Evolutionary conservation across 2,888 invertebrate species (phyloP).

Genomic region (Trachelus tabidus): DNA sequence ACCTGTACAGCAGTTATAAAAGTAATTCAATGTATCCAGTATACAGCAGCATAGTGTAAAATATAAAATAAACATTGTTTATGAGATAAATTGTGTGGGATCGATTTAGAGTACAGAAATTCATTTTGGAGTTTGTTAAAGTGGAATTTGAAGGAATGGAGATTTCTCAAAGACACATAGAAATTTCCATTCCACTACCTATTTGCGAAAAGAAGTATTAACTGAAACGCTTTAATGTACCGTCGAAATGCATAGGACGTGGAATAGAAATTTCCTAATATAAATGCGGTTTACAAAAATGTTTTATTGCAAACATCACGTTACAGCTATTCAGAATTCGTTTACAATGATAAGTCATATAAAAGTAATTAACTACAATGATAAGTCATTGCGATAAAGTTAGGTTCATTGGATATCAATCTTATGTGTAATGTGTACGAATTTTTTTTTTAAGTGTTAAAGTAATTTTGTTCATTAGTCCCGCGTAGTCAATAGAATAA

Average conservation of each 20-base stretch:
- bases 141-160: conserved; percentile 37
- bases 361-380: not conserved
- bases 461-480: not conserved
- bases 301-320: conserved; percentile 29
- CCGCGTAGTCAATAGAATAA: too few species aligned
- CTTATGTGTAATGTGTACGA: not conserved
- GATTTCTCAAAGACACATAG: conserved; percentile 51
- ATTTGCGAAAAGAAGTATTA: conserved; percentile 22
- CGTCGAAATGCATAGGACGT: conserved; percentile 37
- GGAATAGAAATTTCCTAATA: conserved; percentile 65
- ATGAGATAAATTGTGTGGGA: conserved; percentile 1
- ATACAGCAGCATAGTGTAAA: not conserved
- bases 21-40: conserved; percentile 10
- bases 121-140: not conserved
- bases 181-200: conserved; percentile 67
- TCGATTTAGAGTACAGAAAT: not conserved
- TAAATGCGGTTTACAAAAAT: conserved; percentile 27
- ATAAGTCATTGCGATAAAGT: not conserved
- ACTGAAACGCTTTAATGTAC: not conserved
- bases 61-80: conserved; percentile 8
- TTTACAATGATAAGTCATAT: conserved; percentile 15
- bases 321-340: not conserved
- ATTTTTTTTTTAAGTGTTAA: not conserved
- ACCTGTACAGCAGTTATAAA: conserved; percentile 8
- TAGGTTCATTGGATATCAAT: not conserved